Conservation (phyloP, 2,113 vertebrate species). For the Larimichthys polyactis region DNA sequence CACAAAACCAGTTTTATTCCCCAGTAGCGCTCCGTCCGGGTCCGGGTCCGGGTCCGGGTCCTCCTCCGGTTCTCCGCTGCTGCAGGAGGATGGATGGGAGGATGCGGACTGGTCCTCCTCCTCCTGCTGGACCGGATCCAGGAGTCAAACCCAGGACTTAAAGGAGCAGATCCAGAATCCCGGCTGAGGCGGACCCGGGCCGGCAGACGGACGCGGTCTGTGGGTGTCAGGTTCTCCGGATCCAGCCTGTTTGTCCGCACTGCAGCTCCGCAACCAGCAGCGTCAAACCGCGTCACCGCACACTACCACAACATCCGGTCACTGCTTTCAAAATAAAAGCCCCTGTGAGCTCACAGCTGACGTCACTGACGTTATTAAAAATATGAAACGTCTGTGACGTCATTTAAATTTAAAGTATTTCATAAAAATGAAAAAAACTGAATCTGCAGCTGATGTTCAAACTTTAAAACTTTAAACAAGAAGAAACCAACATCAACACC, state of each 20-base stretch:
- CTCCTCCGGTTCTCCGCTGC: constrained; percentile 37
- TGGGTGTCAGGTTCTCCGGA: constrained; percentile 50
- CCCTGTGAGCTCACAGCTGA: too few relatives aligned
- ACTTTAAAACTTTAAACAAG: too few relatives aligned
- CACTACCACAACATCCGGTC: constrained; percentile 56
- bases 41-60: constrained; percentile 37
- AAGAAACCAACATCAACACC: too few relatives aligned
- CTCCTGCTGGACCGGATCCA: constrained; percentile 43
- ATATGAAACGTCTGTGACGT: too few relatives aligned
- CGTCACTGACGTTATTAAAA: too few relatives aligned
- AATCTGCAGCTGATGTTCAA: too few relatives aligned
- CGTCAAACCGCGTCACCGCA: constrained; percentile 35
- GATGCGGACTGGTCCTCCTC: constrained; percentile 44
- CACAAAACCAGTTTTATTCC: neutral
- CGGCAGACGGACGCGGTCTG: constrained; percentile 17
- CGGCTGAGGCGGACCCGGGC: constrained; percentile 8
- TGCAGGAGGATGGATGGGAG: constrained; percentile 33
- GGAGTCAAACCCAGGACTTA: neutral
- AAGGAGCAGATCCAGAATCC: neutral
- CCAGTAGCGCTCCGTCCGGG: constrained; percentile 9
- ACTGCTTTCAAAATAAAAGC: constrained; percentile 60
- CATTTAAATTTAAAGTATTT: too few relatives aligned
- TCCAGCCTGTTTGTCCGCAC: constrained; percentile 84
- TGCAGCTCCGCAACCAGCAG: constrained; percentile 79
- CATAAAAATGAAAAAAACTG: too few relatives aligned